A percentile compares a stretch with the other conserved stretches of the same genome.
Evolutionary conservation across 1,140 invertebrate genomes (phyloP).

Genomic region (Aphelenchoides fujianensis): DNA sequence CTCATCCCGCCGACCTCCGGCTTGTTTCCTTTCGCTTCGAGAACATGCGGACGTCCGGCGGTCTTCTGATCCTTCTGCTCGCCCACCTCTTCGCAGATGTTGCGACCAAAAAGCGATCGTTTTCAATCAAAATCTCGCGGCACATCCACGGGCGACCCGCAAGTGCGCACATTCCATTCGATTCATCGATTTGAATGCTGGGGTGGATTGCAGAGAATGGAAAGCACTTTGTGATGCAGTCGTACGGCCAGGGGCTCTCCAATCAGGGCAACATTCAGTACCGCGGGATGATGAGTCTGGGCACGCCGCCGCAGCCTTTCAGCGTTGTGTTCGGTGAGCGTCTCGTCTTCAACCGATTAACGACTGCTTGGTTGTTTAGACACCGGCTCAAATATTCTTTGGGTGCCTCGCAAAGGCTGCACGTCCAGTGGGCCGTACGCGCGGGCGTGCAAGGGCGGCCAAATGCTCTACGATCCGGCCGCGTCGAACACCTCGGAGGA

Average conservation of each 20-base stretch:
- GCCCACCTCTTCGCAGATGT: neutral
- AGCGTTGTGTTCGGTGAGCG: conserved; percentile 8
- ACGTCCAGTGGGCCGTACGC: conserved; percentile 8
- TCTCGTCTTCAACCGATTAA: too few species aligned
- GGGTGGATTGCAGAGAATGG: neutral
- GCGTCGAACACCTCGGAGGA: conserved; percentile 7
- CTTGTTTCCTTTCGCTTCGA: too few species aligned
- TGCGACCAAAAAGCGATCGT: neutral
- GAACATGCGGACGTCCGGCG: neutral
- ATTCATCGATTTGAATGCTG: too few species aligned
- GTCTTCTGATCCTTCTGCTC: neutral
- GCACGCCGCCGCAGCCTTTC: conserved; percentile 5
- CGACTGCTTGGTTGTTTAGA: too few species aligned
- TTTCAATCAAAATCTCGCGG: neutral
- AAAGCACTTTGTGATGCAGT: conserved; percentile 9
- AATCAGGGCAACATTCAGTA: conserved; percentile 15
- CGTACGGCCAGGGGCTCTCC: conserved; percentile 1
- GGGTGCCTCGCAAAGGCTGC: conserved; percentile 19
- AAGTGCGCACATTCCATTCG: too few species aligned
- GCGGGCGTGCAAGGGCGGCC: neutral
- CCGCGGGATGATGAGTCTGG: neutral
- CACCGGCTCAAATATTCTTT: conserved; percentile 9
- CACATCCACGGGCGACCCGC: neutral
- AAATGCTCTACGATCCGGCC: conserved; percentile 5
- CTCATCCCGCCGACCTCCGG: neutral